Base-by-base conservation (phyloP, 2,888 invertebrate genomes). In the Drosophila macrospina region DNA sequence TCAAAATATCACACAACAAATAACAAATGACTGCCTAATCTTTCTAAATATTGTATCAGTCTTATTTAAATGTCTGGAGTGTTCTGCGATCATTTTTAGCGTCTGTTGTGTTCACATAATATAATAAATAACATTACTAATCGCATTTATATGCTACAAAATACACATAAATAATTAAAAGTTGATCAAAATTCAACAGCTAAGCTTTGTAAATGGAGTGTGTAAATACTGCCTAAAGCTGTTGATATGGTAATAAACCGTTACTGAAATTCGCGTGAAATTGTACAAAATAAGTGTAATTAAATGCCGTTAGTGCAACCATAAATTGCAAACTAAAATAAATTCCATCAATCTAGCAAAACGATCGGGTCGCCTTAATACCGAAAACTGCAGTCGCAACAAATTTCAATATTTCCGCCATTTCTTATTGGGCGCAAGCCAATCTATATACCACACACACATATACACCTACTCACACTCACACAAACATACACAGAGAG, bases 341-440 rank as follows among this genome's bases (percentile, higher is more conserved):
- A 80, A 80, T 65, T 74, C 56, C 64, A 70, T 37, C 42, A 56
- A 69, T 65, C 67, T 36, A 32, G 34, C 64, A 62, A 44, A 72
- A 57, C 20, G 41, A 73, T 78, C 75, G 77, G 47, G 34, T 28
- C 24, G 30, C 48, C 60, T 39, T 51, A 66, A 66, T 63, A 77
- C 76, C 74, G 85, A 82, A 81, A 66, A 77, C 48, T 74, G 69
- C 66, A 85, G 60, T 44, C 64, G 66, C 64, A 47, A 70, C 44
- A 57, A 50, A 66, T 69, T 69, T 56, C 69, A 74, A 80, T 78
- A 78, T 78, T 80, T 79, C 85, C 85, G 87, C 85, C 85, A 86
- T 86, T 86, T 86, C 87, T 82, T 86, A 86, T 86, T 86, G 85
- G 84, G 70, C 65, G 64, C 69, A 37, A 45, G 41, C 62, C 36